Conservation (phyloP, 2,797 vertebrate genomes). For the Aselliscus stoliczkanus region DNA sequence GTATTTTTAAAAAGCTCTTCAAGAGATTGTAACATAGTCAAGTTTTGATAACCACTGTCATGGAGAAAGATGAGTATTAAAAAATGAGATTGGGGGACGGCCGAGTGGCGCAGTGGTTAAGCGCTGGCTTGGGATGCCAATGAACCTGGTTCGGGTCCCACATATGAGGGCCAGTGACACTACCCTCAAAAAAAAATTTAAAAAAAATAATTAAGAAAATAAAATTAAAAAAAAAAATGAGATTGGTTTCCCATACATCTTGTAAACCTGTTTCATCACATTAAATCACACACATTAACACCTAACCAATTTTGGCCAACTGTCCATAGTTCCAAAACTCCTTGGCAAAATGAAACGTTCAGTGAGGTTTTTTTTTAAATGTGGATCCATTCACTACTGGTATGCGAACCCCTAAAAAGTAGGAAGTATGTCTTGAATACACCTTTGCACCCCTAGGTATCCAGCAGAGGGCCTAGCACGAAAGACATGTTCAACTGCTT, state of each 20-base stretch:
- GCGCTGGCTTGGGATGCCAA: no score
- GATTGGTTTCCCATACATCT: neutral
- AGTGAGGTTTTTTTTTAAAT: neutral
- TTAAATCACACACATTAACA: neutral
- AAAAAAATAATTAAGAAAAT: no score
- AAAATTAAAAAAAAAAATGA: no score
- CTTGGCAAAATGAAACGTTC: neutral
- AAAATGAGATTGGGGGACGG: neutral
- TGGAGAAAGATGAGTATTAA: neutral
- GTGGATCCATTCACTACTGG: neutral
- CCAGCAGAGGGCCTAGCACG: no score
- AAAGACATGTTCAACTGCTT: neutral
- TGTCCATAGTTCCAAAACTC: neutral
- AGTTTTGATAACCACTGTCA: neutral
- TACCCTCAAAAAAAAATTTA: no score
- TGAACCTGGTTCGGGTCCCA: no score
- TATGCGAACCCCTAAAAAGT: neutral
- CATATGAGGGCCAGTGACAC: no score
- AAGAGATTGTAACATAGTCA: neutral
- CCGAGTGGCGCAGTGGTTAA: no score
- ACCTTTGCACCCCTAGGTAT: neutral
- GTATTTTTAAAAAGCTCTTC: conserved; percentile 4
- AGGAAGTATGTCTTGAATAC: neutral
- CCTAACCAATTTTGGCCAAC: neutral
- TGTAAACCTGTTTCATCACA: neutral